Evolutionary conservation across 2,797 vertebrate genomes (phyloP), one percentile per base, ranked within the genome.

Genomic region (Takifugu ocellatus): DNA sequence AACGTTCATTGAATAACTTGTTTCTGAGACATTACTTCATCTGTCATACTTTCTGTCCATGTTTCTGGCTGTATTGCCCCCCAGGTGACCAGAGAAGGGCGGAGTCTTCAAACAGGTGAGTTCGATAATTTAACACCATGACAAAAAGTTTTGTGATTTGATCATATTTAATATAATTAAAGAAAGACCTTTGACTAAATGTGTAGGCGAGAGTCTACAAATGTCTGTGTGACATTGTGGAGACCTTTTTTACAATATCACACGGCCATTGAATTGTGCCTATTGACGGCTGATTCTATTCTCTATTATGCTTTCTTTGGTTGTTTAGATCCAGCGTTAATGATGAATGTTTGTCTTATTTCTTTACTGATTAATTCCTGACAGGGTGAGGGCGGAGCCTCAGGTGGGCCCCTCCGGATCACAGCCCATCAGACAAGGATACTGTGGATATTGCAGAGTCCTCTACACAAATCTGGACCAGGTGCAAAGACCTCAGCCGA

Each of bases 391-490:
- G 56, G 72, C 31, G 72, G 86, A 84, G 70, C 64, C 83, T 46
- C 80, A 92, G 70, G 73, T 84, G 6, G 86, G 84, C 51, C 78
- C 88, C 1, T 89, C 93, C 46, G 56, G 79, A 36, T 72, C n/a
- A 51, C 48, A 77, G 60, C 87, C 90, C 27, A 90, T 70, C 54
- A 91, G 91, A 63, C 93, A 92, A 74, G 97, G 96, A 7, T 98
- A 96, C 79, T 99, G 97, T 86, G 93, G 84, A 52, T 97, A 92
- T 72, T 99, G 97, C 81, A 90, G 92, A 0, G 88, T 95, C 49
- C 84, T 91, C 49, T 98, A 99, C 79, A 87, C 44, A 64, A 93
- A 90, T 69, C 84, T 97, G 79, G 92, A 98, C 36, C 92, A 97
- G 94, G 96, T 98, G 72, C 8, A 11, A 3, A 14, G n/a, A 21